A percentile compares a stretch with the other conserved stretches of the same genome.
Conservation (phyloP, 2,797 vertebrate genomes). For the Sphenopsis melanotis region DNA sequence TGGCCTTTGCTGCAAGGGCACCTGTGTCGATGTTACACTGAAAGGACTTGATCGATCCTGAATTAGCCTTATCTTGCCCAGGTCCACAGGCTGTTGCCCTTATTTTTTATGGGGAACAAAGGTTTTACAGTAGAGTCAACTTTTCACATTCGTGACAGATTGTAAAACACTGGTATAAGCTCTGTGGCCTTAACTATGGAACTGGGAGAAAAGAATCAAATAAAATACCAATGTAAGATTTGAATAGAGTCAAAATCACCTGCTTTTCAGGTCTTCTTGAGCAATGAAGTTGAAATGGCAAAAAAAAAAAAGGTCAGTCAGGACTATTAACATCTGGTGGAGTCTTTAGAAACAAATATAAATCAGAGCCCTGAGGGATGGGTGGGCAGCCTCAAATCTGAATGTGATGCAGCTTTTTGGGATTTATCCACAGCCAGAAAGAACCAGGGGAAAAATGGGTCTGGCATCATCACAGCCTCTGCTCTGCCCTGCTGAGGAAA, state of each 20-base stretch:
- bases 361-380: background rate
- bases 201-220: background rate
- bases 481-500: background rate
- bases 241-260: background rate
- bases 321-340: background rate
- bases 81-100: background rate
- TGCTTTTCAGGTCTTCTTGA: background rate
- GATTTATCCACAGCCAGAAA: background rate
- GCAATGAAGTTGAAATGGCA: background rate
- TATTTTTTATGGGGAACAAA: background rate
- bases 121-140: background rate
- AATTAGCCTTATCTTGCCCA: background rate
- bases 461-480: background rate
- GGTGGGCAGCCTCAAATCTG: background rate
- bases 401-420: fast-evolving
- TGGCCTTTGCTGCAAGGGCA: constrained; percentile 24
- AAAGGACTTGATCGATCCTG: background rate
- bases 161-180: background rate
- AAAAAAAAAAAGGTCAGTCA: background rate
- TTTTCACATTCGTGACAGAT: background rate
- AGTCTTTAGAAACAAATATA: background rate
- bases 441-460: background rate
- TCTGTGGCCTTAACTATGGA: background rate
- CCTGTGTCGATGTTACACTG: fast-evolving
- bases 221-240: background rate